phyloP scores from a whole-genome alignment of 2,113 vertebrate species.

The Hippoglossus stenolepis region DNA sequence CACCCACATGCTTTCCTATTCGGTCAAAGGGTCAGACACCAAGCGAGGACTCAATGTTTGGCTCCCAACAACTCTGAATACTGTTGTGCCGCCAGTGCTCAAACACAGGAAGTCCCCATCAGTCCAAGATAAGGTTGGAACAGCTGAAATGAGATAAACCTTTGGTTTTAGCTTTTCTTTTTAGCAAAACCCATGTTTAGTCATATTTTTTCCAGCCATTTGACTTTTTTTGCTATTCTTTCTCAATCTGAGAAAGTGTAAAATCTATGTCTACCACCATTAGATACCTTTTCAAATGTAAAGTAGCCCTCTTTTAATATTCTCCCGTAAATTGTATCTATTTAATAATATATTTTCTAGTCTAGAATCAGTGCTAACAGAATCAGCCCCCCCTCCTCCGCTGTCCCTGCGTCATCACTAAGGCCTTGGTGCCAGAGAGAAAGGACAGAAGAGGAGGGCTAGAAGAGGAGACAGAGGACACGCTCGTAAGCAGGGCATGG shows the following conservation, averaged over 20 bases:
- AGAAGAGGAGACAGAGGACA: constrained; percentile 44
- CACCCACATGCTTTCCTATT: constrained; percentile 31
- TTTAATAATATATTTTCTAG: constrained; percentile 2
- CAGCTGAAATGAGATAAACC: no score
- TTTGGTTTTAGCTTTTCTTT: no score
- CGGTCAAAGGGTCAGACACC: constrained; percentile 35
- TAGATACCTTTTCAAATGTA: not conserved
- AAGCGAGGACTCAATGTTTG: not conserved
- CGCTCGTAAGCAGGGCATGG: constrained; percentile 31
- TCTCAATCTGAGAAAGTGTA: not conserved
- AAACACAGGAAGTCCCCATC: no score
- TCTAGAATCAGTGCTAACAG: constrained; percentile 9
- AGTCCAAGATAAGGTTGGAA: no score
- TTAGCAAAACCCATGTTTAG: no score
- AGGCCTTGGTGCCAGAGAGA: constrained; percentile 61
- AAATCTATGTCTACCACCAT: not conserved
- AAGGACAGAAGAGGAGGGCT: constrained; percentile 37
- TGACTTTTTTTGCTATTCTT: no score
- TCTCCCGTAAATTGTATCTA: not conserved
- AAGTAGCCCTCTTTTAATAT: not conserved
- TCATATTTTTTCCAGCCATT: no score
- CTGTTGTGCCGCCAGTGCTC: no score
- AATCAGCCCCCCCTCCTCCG: constrained; percentile 17
- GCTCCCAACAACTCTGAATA: no score
- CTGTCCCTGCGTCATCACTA: constrained; percentile 68